phyloP scores from a whole-genome alignment of 2,888 invertebrate genomes.

The Leptopterna dolabrata region DNA sequence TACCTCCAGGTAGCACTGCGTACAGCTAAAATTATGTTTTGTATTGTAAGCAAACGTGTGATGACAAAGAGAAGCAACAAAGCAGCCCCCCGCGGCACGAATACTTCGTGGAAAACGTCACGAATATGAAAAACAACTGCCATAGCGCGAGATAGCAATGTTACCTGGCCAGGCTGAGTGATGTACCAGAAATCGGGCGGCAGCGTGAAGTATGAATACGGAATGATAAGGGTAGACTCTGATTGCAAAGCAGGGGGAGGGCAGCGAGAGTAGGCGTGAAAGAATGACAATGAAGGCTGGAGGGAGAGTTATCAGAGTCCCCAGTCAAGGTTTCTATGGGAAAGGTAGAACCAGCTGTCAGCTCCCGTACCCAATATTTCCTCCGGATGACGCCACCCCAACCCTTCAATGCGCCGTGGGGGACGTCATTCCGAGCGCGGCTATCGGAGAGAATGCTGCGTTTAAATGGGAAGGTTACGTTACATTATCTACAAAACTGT shows the following conservation, averaged over 20 bases:
- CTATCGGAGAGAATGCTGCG: not conserved
- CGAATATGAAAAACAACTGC: conserved; percentile 19
- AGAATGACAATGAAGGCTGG: conserved; percentile 4
- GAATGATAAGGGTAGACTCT: not conserved
- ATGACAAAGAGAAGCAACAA: too few species aligned
- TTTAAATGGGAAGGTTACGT: not conserved
- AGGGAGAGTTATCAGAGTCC: conserved; percentile 9
- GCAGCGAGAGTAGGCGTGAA: not conserved
- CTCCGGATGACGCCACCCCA: not conserved
- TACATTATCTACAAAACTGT: not conserved
- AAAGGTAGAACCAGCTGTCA: conserved; percentile 38
- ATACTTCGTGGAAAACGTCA: not conserved
- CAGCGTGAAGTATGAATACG: conserved; percentile 12
- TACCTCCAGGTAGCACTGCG: too few species aligned
- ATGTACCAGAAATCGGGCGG: conserved; percentile 4
- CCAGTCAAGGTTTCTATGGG: conserved; percentile 26
- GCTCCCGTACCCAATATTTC: conserved; percentile 29
- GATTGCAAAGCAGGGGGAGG: not conserved
- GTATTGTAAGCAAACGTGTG: too few species aligned
- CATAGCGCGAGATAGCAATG: not conserved
- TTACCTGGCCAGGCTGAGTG: not conserved
- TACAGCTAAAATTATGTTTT: too few species aligned
- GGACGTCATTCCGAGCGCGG: not conserved
- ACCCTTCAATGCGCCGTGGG: not conserved
- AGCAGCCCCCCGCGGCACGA: too few species aligned